These are phyloP conservation scores for Haemorhous mexicanus DNA, from an alignment of 2,113 vertebrate species.

Conservation along the genomic window DNA sequence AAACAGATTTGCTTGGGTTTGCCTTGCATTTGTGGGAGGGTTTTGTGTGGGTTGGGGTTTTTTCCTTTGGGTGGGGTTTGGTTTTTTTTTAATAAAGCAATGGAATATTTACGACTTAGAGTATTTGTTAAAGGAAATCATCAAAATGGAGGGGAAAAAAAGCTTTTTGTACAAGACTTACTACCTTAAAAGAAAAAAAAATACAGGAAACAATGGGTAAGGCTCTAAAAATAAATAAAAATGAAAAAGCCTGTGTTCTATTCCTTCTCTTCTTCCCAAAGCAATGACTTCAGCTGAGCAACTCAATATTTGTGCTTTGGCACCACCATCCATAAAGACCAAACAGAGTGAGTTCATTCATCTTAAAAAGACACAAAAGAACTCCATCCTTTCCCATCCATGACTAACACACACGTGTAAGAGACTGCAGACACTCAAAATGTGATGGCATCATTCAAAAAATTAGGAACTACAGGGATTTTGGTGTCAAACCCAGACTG, in stretches of 20 bases:
- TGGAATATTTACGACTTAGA: neutral
- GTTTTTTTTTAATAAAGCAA: neutral
- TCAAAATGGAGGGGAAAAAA: neutral
- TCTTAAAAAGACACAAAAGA: neutral
- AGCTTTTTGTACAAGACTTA: neutral
- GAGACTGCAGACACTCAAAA: neutral
- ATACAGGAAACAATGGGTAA: neutral
- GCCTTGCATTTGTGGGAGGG: neutral
- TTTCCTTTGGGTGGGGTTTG: neutral
- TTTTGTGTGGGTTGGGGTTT: neutral
- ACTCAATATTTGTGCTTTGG: neutral
- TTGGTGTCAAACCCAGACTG: neutral
- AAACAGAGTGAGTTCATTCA: neutral
- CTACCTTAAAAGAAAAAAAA: neutral
- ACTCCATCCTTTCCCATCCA: neutral
- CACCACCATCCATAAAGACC: neutral
- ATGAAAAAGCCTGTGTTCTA: neutral
- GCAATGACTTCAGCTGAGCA: neutral
- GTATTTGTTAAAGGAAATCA: neutral
- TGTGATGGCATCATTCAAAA: neutral
- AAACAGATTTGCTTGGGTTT: neutral
- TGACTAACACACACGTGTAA: accelerated
- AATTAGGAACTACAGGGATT: neutral
- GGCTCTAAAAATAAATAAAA: neutral
- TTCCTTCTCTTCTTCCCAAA: neutral